Base-by-base conservation (phyloP, 2,113 vertebrate species). In the Paedocypris sp. region DNA sequence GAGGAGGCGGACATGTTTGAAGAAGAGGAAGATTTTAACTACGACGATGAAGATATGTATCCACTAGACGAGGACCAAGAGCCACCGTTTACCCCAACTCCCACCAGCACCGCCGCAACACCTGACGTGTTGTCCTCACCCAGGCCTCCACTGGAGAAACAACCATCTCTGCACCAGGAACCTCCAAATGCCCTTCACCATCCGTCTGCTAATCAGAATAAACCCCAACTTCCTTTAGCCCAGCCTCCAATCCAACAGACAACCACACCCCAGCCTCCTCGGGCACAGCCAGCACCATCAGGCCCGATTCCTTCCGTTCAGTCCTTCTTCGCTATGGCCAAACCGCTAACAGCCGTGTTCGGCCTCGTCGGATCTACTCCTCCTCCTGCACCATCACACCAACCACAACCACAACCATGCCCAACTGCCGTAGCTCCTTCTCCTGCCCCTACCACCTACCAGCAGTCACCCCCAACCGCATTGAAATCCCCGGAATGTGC, bases 251-350 rank as follows among this genome's bases (percentile, higher is more conserved):
- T 54, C 72, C 32, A 74, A 60, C 48, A 20, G 19, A 46, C 77
- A 39, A 47, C 45, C 19, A 15, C 36, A 4, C 15, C 50, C 18
- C 79, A n/a, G 73, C 26, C 75, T 2, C 73, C 81, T 5, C 53
- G 60, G 69, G 22, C 76, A 68, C 54, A 74, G 13, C 53, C 31
- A 12, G 49, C 60, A 1, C 60, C 49, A 1, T 50, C 60, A 68
- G n/a, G 77, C 68, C 29, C 74, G 64, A 4, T 80, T 67, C 45
- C 68, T 11, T 65, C 79, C 68, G 65, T 79, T 71, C 1, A 72
- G 46, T 85, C 84, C 31, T 84, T 86, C 74, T 86, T 85, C 60
- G 83, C 84, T 26, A 85, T 84, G 82, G 80, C 84, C 57, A 86
- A 86, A 60, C 84, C 84, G 23, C 60, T 86, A 10, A 82, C 84